A percentile compares a stretch with the other conserved stretches of the same genome.
phyloP scores from a whole-genome alignment of 2,113 vertebrate genomes.

The Trichechus manatus region DNA sequence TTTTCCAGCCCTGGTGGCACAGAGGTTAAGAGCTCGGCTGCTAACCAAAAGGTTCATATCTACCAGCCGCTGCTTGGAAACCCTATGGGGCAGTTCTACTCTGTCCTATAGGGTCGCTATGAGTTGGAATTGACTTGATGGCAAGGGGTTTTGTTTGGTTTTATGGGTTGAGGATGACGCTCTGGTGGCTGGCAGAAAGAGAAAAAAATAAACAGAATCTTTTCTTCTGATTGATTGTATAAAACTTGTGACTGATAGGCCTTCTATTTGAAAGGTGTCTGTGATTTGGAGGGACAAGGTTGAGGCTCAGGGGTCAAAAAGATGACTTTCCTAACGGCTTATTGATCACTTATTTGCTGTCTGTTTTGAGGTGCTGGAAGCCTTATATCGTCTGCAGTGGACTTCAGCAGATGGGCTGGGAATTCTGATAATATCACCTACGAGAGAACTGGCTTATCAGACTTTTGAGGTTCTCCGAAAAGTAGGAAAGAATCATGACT shows the following conservation, averaged over 20 bases:
- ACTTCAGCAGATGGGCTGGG: conserved; percentile 95
- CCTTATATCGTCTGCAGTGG: conserved; percentile 96
- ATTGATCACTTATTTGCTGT: neutral
- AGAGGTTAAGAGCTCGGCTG: no score
- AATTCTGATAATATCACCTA: conserved; percentile 96
- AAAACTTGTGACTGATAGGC: no score
- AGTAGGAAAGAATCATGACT: conserved; percentile 97
- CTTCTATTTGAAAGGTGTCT: neutral
- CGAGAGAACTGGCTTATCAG: conserved; percentile 97
- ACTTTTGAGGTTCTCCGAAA: conserved; percentile 96
- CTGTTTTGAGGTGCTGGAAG: conserved; percentile 92
- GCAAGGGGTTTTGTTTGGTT: no score
- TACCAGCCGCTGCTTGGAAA: no score
- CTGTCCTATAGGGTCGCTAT: no score
- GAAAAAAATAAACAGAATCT: neutral
- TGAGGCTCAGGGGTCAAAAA: conserved; percentile 27
- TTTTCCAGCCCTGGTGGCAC: neutral
- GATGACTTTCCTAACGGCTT: neutral
- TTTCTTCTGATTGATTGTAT: neutral
- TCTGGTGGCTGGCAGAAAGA: neutral
- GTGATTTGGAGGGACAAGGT: conserved; percentile 1
- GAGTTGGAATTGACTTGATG: no score
- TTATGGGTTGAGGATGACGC: neutral
- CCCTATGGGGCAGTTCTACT: no score
- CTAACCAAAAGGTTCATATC: no score